Evolutionary conservation across 1,140 invertebrate genomes (phyloP).

Genomic region (Caenorhabditis briggsae): DNA sequence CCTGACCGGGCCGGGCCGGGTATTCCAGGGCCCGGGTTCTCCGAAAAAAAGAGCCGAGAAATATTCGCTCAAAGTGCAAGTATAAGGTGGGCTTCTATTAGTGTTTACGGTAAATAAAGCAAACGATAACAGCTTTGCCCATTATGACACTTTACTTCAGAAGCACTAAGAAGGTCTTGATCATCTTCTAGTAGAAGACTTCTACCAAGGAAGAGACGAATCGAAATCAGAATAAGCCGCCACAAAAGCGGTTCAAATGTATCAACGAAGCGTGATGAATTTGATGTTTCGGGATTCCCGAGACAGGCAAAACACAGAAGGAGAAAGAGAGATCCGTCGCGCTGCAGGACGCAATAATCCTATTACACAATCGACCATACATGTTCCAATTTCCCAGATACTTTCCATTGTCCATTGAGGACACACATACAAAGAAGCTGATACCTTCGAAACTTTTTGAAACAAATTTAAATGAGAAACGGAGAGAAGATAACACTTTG

Average conservation of each 20-base stretch:
- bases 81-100: too few relatives aligned
- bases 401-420: slow-evolving; percentile 29
- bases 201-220: neutral
- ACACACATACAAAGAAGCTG: neutral
- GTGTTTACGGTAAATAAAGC: too few relatives aligned
- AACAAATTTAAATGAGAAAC: too few relatives aligned
- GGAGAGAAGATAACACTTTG: too few relatives aligned
- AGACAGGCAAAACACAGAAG: slow-evolving; percentile 9
- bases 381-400: slow-evolving; percentile 51
- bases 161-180: too few relatives aligned
- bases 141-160: too few relatives aligned
- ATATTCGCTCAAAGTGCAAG: too few relatives aligned
- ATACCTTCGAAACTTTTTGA: neutral
- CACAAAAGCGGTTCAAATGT: slow-evolving; percentile 39
- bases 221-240: slow-evolving; percentile 11
- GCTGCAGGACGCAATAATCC: slow-evolving; percentile 51
- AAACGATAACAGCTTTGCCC: too few relatives aligned
- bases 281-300: slow-evolving; percentile 22
- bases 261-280: slow-evolving; percentile 51
- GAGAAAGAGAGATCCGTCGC: slow-evolving; percentile 34
- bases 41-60: too few relatives aligned
- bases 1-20: too few relatives aligned
- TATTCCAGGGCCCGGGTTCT: too few relatives aligned
- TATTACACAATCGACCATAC: slow-evolving; percentile 55
- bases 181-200: too few relatives aligned